Base-by-base conservation (phyloP, 2,888 invertebrate genomes). In the Ceriagrion tenellum region DNA sequence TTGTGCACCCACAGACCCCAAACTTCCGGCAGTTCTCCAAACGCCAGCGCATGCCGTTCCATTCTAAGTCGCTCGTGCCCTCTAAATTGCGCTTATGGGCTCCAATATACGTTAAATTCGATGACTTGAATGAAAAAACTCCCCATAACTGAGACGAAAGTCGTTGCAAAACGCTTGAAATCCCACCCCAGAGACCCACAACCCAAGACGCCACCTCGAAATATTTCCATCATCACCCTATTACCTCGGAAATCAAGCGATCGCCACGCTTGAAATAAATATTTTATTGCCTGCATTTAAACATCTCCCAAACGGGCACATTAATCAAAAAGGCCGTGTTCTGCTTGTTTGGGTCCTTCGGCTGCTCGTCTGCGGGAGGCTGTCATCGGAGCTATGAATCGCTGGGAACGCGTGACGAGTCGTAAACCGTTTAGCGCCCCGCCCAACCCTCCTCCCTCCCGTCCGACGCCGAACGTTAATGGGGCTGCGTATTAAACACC, bases 361-460 rank as follows among this genome's bases (percentile, higher is more conserved):
- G 81, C 12, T 18, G 30, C 81, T 30, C 30, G 81, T 81, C 81
- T 35, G 30, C 81, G 30, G 30, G 81, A 81, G 81, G 35, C 91
- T 91, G 91, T 91, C 91, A 91, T 91, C 91, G 63, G 23, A 18
- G 23, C 91, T 59, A 91, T 91, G 91, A 91, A 91, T 91, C 35
- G 59, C 63, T 63, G 20, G 40, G 18, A 63, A 91, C 91, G 91
- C 91, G 91, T 91, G 91, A 63, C 63, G 6, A 13, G 63, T 59
- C 40, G 40, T 91, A 91, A 91, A 91, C 63, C 63, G 91, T 91
- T 91, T 23, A n/a, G 56, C 63, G 4, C 63, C 40, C 40, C 91
- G 20, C 26, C 59, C 35, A 12, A 6, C 30, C 81, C 12, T 30
- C 35, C 81, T 35, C 30, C 81, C 81, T 16, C 81, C 81, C 30